These are phyloP conservation scores for Eurytoma californica DNA, from an alignment of 2,888 invertebrate species.

Conservation along the genomic window DNA sequence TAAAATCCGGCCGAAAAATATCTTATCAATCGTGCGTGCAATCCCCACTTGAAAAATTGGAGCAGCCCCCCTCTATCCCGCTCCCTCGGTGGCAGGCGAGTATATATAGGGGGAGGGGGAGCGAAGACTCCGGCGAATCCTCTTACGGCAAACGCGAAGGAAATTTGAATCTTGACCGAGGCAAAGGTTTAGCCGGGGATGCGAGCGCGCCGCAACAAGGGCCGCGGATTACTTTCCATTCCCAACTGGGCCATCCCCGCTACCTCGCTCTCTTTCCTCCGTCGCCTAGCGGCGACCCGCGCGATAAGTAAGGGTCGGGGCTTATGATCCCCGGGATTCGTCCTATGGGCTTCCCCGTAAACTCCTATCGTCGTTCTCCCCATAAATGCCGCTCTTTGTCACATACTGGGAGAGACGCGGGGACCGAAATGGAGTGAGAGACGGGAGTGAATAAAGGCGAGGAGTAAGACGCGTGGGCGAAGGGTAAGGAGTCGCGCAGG, in stretches of 20 bases:
- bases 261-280: neutral
- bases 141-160: constrained; percentile 22
- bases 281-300: neutral
- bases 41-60: constrained; percentile 1
- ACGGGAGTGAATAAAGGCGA: constrained; percentile 13
- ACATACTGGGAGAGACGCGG: neutral
- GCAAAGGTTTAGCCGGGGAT: too few species aligned
- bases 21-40: constrained; percentile 35
- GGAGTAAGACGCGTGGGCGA: neutral
- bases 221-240: constrained; percentile 37
- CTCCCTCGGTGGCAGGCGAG: constrained; percentile 38
- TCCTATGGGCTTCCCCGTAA: constrained; percentile 1
- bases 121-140: constrained; percentile 56
- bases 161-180: constrained; percentile 29
- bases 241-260: constrained; percentile 8
- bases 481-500: neutral
- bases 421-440: neutral
- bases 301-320: constrained; percentile 35
- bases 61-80: neutral
- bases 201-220: neutral
- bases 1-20: constrained; percentile 15
- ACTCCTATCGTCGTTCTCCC: neutral
- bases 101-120: constrained; percentile 56
- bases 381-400: constrained; percentile 36
- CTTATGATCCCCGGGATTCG: constrained; percentile 38